Conservation (phyloP, 2,797 vertebrate species). For the Pelochelys cantorii region DNA sequence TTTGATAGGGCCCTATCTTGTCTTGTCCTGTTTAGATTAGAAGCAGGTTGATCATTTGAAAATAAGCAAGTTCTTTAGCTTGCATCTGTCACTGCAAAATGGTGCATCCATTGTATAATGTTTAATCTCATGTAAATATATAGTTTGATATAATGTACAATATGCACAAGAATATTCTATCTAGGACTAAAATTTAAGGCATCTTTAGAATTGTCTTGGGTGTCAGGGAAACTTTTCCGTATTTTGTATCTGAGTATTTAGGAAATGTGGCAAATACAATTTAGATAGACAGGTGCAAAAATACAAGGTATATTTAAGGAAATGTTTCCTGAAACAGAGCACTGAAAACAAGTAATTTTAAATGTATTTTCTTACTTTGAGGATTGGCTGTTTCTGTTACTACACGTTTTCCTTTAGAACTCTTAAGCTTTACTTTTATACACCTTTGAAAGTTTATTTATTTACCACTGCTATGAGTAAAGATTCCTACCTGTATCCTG, state of each 20-base stretch:
- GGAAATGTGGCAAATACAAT: neutral
- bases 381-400: neutral
- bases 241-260: neutral
- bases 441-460: constrained; percentile 40
- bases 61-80: neutral
- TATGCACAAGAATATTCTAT: neutral
- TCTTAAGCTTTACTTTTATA: neutral
- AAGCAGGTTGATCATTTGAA: neutral
- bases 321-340: neutral
- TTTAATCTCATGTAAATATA: neutral
- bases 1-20: neutral
- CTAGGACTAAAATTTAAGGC: constrained; percentile 12
- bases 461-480: constrained; percentile 35
- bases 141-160: neutral
- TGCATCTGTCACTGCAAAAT: neutral
- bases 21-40: neutral
- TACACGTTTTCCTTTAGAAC: neutral
- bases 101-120: neutral
- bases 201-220: neutral
- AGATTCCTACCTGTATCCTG: constrained; percentile 25
- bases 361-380: neutral
- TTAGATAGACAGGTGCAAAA: neutral
- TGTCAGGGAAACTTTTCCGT: neutral
- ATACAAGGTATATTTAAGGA: neutral
- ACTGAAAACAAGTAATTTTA: neutral